These are phyloP conservation scores for Gallinago jamesoni DNA, from an alignment of 2,113 vertebrate species.

Conservation along the genomic window DNA sequence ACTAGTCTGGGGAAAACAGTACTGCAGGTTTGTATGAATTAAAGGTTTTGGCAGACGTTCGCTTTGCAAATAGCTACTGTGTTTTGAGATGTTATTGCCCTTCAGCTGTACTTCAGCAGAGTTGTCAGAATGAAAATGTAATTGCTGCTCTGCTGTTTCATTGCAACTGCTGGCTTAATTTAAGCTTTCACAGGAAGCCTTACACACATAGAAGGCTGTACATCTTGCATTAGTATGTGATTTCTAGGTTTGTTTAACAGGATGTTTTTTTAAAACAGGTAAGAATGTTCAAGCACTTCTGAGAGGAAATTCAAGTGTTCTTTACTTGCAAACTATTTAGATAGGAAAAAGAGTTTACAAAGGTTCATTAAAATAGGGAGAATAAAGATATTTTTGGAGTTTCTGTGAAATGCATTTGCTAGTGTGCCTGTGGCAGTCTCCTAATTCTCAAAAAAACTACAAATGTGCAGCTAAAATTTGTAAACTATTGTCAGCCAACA, in stretches of 20 bases:
- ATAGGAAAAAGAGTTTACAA: background rate
- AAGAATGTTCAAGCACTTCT: background rate
- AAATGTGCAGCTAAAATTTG: background rate
- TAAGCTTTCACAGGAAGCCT: background rate
- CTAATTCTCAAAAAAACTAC: background rate
- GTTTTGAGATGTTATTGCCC: slow-evolving; percentile 7
- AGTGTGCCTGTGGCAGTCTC: background rate
- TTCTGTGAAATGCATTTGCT: background rate
- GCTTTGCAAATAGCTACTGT: slow-evolving; percentile 25
- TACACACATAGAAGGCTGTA: background rate
- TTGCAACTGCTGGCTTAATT: background rate
- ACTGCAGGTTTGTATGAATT: background rate
- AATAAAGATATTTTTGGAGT: background rate
- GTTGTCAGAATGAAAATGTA: background rate
- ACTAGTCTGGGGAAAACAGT: background rate
- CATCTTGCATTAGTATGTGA: background rate
- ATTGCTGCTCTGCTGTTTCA: background rate
- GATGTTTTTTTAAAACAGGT: slow-evolving; percentile 6
- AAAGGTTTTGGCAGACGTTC: slow-evolving; percentile 6
- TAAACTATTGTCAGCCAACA: background rate
- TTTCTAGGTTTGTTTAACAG: slow-evolving; percentile 10
- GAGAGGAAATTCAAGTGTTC: background rate
- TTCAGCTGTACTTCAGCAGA: slow-evolving; percentile 9
- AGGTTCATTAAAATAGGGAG: background rate
- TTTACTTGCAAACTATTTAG: background rate